Evolutionary conservation across 2,113 vertebrate genomes (phyloP), one percentile per base, ranked within the genome.

Genomic region (Menura novaehollandiae): DNA sequence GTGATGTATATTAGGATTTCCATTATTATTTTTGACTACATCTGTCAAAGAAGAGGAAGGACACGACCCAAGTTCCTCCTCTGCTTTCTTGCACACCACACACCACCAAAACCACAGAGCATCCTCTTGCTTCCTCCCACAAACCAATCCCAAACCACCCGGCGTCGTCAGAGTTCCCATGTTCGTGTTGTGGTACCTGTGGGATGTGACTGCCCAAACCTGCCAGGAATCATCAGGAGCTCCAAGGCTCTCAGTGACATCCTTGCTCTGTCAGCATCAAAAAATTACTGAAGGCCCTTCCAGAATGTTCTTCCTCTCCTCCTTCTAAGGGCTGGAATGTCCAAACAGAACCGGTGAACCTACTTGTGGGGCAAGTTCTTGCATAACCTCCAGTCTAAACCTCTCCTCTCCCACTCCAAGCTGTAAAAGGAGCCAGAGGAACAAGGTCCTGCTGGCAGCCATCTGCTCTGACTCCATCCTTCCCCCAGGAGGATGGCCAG

Each of bases 131-230:
- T 78, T 62, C 64, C 78, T 27, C 16, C 33, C 74, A 55, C 6
- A 4, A 59, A n/a, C 10, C 69, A 53, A 15, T 0, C 43, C 77
- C 68, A 77, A 23, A 47, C 5, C 2, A 0, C 37, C 4, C 1
- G 0, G 23, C 41, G 21, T 3, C 60, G 69, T 3, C n/a, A 9
- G 39, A 55, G 35, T 37, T 3, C 46, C 30, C 69, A n/a, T 22
- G 15, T n/a, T 15, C 9, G 2, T 3, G 1, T 15, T 22, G 63
- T 35, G 39, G 33, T 15, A 24, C 33, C 49, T 4, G 13, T 33
- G 3, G 1, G 20, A 9, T 2, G n/a, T 6, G 28, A 5, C 37
- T 55, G 71, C 47, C 47, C 10, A 2, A 7, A 33, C 20, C 68
- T 56, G 63, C 51, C 72, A 27, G 35, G 53, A 55, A 33, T 51